Conservation (phyloP, 2,888 invertebrate genomes). For the Rhagium mordax region DNA sequence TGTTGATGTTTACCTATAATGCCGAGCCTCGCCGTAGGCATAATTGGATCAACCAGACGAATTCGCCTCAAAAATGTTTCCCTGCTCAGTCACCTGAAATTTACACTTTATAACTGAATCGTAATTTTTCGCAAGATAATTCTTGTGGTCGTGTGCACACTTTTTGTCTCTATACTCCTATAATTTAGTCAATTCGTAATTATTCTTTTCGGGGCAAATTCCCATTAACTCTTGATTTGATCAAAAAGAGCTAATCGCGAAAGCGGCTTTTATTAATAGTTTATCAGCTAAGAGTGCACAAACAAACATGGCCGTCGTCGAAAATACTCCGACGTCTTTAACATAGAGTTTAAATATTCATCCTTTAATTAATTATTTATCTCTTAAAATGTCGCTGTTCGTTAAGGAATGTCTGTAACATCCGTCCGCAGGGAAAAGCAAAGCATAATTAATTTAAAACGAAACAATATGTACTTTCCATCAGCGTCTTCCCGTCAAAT, state of each 20-base stretch:
- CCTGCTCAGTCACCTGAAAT: not conserved
- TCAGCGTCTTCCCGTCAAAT: not conserved
- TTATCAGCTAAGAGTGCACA: too few species aligned
- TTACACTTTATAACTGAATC: not conserved
- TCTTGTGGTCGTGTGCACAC: too few species aligned
- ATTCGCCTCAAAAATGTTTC: slow-evolving; percentile 13
- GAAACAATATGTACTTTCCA: not conserved
- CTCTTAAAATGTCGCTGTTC: not conserved
- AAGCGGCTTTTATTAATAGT: too few species aligned
- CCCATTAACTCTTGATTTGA: too few species aligned
- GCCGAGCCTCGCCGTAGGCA: slow-evolving; percentile 14
- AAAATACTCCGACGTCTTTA: too few species aligned
- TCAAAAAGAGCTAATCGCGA: too few species aligned
- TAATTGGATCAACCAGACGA: slow-evolving; percentile 1
- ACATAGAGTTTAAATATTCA: too few species aligned
- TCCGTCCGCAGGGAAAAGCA: not conserved
- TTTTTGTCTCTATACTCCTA: too few species aligned
- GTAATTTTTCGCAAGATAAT: not conserved
- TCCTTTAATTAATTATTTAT: not conserved
- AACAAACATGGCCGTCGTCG: too few species aligned
- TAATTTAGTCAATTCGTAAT: too few species aligned
- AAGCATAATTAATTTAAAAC: not conserved
- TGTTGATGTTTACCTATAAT: slow-evolving; percentile 26
- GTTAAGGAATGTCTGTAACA: not conserved
- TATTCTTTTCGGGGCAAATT: too few species aligned